Evolutionary conservation across 2,797 vertebrate species (phyloP).

Genomic region (Tragelaphus eurycerus): DNA sequence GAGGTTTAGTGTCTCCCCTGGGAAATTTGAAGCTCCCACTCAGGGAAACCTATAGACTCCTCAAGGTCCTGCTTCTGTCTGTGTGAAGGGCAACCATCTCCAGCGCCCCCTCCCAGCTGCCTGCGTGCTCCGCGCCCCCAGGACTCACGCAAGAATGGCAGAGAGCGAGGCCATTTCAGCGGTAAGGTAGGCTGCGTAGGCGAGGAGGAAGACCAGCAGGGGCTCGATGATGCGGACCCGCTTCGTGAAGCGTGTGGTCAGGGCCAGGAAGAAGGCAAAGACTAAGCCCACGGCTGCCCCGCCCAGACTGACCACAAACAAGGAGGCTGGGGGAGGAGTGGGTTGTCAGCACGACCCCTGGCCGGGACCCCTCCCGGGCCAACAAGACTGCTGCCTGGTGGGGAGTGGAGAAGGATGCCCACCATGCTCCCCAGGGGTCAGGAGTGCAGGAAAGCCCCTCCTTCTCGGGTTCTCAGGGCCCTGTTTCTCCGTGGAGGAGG

Average conservation of each 20-base stretch:
- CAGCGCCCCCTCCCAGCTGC: neutral
- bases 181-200: constrained; percentile 94
- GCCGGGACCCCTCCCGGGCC: constrained; percentile 15
- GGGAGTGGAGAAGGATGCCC: neutral
- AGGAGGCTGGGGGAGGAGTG: constrained; percentile 87
- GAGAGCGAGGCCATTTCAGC: constrained; percentile 96
- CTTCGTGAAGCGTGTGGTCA: constrained; percentile 96
- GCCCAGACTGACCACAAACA: constrained; percentile 95
- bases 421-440: constrained; percentile 4
- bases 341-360: constrained; percentile 67
- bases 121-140: neutral
- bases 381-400: constrained; percentile 27
- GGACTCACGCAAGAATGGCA: constrained; percentile 95
- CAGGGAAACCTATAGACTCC: neutral
- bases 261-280: constrained; percentile 93
- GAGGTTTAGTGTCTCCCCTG: neutral
- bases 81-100: neutral
- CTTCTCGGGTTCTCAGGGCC: constrained; percentile 1
- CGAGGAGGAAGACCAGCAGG: constrained; percentile 93
- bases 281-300: constrained; percentile 94
- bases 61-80: neutral
- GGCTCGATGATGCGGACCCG: constrained; percentile 97
- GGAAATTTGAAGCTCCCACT: neutral
- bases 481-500: constrained; percentile 50
- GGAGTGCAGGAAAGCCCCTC: constrained; percentile 33